These are phyloP conservation scores for Cephus runcator DNA, from an alignment of 2,888 invertebrate genomes.

Conservation along the genomic window DNA sequence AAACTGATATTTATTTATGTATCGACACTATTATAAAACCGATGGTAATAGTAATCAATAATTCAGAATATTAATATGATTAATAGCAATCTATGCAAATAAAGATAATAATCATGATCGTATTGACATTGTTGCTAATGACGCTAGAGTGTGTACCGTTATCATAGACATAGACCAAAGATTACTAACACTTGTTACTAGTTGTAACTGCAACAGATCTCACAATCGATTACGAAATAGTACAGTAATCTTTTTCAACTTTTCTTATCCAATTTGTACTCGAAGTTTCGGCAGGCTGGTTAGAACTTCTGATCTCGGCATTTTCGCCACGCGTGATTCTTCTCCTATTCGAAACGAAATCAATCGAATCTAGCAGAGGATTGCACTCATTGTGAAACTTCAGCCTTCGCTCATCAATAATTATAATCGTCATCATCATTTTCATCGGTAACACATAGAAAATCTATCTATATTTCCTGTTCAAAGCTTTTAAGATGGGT, in stretches of 20 bases:
- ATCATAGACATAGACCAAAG: background rate
- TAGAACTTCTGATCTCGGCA: background rate
- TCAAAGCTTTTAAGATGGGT: too few relatives aligned
- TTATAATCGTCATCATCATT: too few relatives aligned
- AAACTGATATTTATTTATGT: conserved; percentile 2
- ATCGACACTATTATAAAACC: background rate
- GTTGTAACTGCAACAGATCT: background rate
- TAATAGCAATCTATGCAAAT: background rate
- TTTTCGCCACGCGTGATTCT: background rate
- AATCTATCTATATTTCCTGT: too few relatives aligned
- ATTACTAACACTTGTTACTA: background rate
- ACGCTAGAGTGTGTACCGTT: background rate
- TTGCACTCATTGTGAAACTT: background rate
- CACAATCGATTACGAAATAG: background rate
- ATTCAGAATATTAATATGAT: background rate
- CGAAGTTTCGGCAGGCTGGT: background rate
- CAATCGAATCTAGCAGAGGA: background rate
- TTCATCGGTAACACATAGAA: too few relatives aligned
- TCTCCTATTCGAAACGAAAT: background rate
- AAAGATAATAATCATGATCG: background rate
- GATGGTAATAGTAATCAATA: background rate
- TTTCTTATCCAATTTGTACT: background rate
- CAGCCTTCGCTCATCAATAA: background rate
- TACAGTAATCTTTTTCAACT: background rate
- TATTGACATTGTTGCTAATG: background rate